Base-by-base conservation (phyloP, 2,888 invertebrate genomes). In the Trachelus iudaicus region DNA sequence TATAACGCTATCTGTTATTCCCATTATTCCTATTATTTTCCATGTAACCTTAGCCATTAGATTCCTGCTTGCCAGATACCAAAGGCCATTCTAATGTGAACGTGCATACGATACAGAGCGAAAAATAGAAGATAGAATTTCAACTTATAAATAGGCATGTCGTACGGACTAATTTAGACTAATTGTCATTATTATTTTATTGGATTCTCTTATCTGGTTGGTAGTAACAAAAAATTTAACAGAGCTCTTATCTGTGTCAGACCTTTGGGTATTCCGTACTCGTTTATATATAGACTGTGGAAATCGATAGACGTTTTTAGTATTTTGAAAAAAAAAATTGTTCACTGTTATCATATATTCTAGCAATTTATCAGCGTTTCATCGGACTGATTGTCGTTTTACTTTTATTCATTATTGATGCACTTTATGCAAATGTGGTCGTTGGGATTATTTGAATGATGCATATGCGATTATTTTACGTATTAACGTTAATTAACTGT, bases 1-100 rank as follows among this genome's bases (percentile, higher is more conserved):
- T 82, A 84, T 84, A 79, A 77, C 76, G 74, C 74, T 80, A 79
- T 78, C 75, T 77, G 74, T 68, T 74, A 35, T 73, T 69, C 31
- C 13, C n/a, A 77, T 69, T 77, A 34, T 30, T 31, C 69, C 30
- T 69, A 69, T 23, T 56, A 56, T 23, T 56, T 56, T 23, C 9
- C 56, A 15, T 9, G 23, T 23, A 56, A 56, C 56, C 56, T 6
- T 23, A 23, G 9, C 56, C 56, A 56, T 56, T 56, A 56, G 23
- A 56, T 23, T 56, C 2, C 56, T 56, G 56, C 56, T 56, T 23
- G 15, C 23, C 2, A 23, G 56, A 56, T 56, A 56, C 56, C 56
- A 15, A 56, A 56, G 4, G 40, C 40, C 23, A 9, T 23, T 56
- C 23, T 56, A 23, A 9, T 56, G 23, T 0, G 40, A 6, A 0